Percentiles rank a stretch among this genome's conserved stretches.
These are phyloP conservation scores for Metalampra italica DNA, from an alignment of 2,888 invertebrate genomes.

Conservation along the genomic window DNA sequence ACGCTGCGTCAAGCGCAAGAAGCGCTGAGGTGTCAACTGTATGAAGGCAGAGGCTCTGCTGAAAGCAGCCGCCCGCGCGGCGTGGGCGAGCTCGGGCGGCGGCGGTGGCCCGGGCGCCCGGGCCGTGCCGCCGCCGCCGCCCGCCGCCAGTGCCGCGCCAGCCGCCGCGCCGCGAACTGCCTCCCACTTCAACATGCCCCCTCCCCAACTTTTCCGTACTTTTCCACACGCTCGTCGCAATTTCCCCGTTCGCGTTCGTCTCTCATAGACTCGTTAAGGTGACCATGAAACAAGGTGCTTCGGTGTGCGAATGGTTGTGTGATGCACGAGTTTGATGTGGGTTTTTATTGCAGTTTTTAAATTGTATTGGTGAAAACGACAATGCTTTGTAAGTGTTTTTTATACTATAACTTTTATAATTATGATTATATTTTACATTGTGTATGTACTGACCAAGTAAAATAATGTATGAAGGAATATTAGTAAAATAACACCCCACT, in stretches of 20 bases:
- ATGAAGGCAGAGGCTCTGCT: not conserved
- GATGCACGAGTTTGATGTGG: slow-evolving; percentile 11
- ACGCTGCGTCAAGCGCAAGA: not conserved
- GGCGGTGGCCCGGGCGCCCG: slow-evolving; percentile 1
- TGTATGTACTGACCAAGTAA: no score
- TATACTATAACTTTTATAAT: not conserved
- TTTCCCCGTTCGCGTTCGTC: slow-evolving; percentile 17
- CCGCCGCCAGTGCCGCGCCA: slow-evolving; percentile 46
- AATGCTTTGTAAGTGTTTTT: slow-evolving; percentile 4
- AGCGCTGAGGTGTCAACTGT: not conserved
- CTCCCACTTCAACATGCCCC: slow-evolving; percentile 18
- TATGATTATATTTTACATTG: no score
- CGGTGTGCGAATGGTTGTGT: slow-evolving; percentile 11
- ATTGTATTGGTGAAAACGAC: slow-evolving; percentile 2
- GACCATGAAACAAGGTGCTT: slow-evolving; percentile 12
- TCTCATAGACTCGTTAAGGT: slow-evolving; percentile 2
- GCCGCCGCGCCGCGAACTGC: slow-evolving; percentile 42
- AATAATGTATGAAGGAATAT: no score
- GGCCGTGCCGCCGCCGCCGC: slow-evolving; percentile 32
- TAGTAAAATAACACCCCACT: no score
- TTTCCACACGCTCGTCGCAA: slow-evolving; percentile 35
- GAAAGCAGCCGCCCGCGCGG: not conserved
- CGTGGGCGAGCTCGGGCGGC: slow-evolving; percentile 2
- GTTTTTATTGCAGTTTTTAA: slow-evolving; percentile 7
- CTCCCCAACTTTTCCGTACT: slow-evolving; percentile 42